phyloP scores from a whole-genome alignment of 2,113 vertebrate species.

The Dasyurus viverrinus region DNA sequence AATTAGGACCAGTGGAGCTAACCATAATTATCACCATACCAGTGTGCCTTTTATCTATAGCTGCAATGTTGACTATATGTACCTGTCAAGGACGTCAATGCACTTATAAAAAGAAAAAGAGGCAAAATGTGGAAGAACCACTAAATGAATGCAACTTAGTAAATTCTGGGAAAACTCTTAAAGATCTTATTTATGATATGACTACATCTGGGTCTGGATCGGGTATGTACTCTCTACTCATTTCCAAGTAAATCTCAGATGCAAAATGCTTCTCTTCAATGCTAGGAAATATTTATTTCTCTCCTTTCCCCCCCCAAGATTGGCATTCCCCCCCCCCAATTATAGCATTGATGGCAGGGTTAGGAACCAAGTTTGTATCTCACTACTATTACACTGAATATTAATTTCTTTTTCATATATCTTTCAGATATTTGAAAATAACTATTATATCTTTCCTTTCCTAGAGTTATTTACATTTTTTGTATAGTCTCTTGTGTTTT shows the following conservation, averaged over 20 bases:
- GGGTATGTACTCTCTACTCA: constrained; percentile 82
- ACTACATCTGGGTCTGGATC: constrained; percentile 96
- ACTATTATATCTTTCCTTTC: not conserved
- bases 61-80: constrained; percentile 82
- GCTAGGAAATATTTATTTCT: not conserved
- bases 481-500: not conserved
- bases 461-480: not conserved
- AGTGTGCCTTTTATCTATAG: constrained; percentile 85
- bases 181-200: constrained; percentile 95
- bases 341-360: not conserved
- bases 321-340: not conserved
- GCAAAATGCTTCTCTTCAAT: not conserved
- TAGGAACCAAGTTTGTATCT: not conserved
- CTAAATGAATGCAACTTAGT: constrained; percentile 88
- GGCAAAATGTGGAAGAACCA: constrained; percentile 89
- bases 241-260: constrained; percentile 14
- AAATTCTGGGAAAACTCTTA: constrained; percentile 90
- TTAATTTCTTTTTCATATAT: not conserved
- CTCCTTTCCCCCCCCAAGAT: not conserved
- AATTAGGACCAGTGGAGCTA: constrained; percentile 83
- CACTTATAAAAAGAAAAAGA: constrained; percentile 79
- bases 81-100: constrained; percentile 83
- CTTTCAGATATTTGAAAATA: not conserved
- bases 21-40: constrained; percentile 86
- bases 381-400: not conserved